Base-by-base conservation (phyloP, 2,797 vertebrate genomes). In the Pteropus rufus region DNA sequence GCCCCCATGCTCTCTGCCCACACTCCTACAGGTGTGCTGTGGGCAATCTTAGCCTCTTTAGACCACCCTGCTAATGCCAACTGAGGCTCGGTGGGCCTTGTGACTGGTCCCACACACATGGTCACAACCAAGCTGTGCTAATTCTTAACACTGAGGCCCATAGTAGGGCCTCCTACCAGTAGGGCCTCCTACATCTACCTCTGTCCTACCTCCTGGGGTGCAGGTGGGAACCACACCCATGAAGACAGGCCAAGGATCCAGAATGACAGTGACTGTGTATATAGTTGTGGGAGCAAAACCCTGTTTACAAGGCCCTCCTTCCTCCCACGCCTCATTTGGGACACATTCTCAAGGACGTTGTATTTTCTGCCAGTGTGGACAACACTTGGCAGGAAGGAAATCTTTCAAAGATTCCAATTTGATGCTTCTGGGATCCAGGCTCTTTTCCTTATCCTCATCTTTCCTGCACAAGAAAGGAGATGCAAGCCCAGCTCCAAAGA, bases 391-490 rank as follows among this genome's bases (percentile, higher is more conserved):
- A 34, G 70, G 54, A 92, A 94, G 49, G n/a, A 92, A 96, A 73
- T 11, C 16, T 97, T 94, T 89, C 39, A 12, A 18, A 36, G 1
- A 21, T 62, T 93, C 49, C 23, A 65, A 26, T 72, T 36, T 80
- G 80, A 41, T 87, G 26, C 10, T 46, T 82, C 79, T 90, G 76
- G 69, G n/a, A 44, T 88, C 86, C 39, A 19, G 77, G 73, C 58
- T 88, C 52, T 64, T 90, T 62, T 31, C 44, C 36, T 95, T 31
- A 58, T 58, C 87, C 75, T 89, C 80, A 60, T 56, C 75, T 93
- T 96, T 96, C 93, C 80, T 49, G 49, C 89, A 52, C 92, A 92
- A 39, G 52, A 94, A 97, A 54, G 36, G 46, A 49, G 79, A 46
- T 49, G 34, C 69, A 60, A 67, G 58, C 87, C 41, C 52, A 31